Conservation (phyloP, 2,888 invertebrate species). For the Stenolophus ochropezus region DNA sequence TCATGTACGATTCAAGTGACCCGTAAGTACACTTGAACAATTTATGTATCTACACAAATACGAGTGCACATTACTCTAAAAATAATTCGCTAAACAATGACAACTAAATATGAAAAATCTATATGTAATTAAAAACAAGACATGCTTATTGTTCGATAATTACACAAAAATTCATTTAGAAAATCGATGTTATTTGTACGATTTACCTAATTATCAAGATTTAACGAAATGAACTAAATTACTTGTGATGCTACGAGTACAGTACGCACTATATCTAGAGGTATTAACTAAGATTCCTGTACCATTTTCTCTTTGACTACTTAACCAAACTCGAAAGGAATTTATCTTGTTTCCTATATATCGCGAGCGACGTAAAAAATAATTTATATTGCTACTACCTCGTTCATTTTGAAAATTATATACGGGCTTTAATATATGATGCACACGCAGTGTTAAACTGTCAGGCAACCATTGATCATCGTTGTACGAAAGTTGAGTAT, state of each 20-base stretch:
- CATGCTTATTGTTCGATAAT: conserved; percentile 27
- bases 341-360: conserved; percentile 5
- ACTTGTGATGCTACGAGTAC: conserved; percentile 24
- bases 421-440: not conserved
- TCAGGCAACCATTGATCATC: conserved; percentile 15
- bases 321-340: conserved; percentile 27
- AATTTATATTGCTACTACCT: conserved; percentile 38
- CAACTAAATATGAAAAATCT: conserved; percentile 28
- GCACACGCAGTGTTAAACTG: not conserved
- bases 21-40: conserved; percentile 24
- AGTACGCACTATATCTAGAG: conserved; percentile 13
- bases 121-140: conserved; percentile 10
- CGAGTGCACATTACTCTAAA: conserved; percentile 26
- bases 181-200: conserved; percentile 47
- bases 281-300: conserved; percentile 31
- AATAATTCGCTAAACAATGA: conserved; percentile 33
- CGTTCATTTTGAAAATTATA: not conserved
- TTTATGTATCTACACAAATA: conserved; percentile 21
- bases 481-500: conserved; percentile 40
- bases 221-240: conserved; percentile 46
- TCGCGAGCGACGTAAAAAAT: conserved; percentile 24
- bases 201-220: conserved; percentile 39
- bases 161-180: conserved; percentile 38
- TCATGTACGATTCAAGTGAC: conserved; percentile 27
- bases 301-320: conserved; percentile 28